phyloP scores from a whole-genome alignment of 1,140 invertebrate genomes.

The Cydia splendana region DNA sequence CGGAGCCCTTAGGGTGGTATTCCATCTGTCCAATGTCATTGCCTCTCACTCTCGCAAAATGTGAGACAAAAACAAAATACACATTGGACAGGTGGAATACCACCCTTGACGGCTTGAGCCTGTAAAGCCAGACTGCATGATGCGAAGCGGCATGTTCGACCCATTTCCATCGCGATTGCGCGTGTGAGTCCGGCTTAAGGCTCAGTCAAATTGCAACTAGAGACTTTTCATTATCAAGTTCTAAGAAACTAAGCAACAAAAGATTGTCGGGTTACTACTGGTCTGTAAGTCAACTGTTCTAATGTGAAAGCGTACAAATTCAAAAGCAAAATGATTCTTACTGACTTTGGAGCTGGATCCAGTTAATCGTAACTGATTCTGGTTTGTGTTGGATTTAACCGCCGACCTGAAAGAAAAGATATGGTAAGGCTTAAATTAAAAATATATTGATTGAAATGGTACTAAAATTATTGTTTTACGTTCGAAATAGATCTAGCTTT shows the following conservation, averaged over 20 bases:
- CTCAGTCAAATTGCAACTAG: neutral
- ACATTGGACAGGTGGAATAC: too few relatives aligned
- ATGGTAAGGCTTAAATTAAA: neutral
- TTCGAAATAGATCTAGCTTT: too few relatives aligned
- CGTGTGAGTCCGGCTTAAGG: neutral
- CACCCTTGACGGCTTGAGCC: too few relatives aligned
- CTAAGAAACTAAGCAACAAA: slow-evolving; percentile 24
- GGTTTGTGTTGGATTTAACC: slow-evolving; percentile 75
- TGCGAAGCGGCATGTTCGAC: too few relatives aligned
- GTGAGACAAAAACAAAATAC: too few relatives aligned
- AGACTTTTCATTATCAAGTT: neutral
- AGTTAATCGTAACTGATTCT: slow-evolving; percentile 84
- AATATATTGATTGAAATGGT: too few relatives aligned
- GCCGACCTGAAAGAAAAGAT: slow-evolving; percentile 65
- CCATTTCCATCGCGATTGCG: too few relatives aligned
- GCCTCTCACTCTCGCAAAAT: too few relatives aligned
- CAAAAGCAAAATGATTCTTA: slow-evolving; percentile 90
- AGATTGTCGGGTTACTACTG: slow-evolving; percentile 21
- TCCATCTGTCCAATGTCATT: too few relatives aligned
- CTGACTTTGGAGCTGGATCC: slow-evolving; percentile 94
- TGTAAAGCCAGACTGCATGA: too few relatives aligned
- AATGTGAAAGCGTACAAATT: slow-evolving; percentile 70
- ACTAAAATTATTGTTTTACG: too few relatives aligned
- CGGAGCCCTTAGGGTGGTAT: too few relatives aligned
- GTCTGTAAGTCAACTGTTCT: slow-evolving; percentile 43